Evolutionary conservation across 2,797 vertebrate species (phyloP).

Genomic region (Protosalanx chinensis): DNA sequence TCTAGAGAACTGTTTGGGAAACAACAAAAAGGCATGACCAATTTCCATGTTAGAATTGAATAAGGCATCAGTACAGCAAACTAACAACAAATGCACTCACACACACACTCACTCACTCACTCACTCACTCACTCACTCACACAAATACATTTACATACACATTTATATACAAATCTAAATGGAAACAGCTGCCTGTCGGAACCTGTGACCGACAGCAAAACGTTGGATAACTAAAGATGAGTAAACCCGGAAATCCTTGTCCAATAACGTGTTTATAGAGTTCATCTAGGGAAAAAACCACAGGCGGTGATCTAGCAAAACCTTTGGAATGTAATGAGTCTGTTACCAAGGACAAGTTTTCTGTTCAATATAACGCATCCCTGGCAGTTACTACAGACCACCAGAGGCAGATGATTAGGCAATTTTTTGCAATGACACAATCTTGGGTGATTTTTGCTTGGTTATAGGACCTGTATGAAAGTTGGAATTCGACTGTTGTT

Average conservation of each 20-base stretch:
- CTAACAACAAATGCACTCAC: no score
- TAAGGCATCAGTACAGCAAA: no score
- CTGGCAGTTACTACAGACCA: conserved; percentile 1
- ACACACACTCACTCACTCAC: no score
- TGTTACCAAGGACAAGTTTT: conserved; percentile 23
- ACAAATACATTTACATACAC: no score
- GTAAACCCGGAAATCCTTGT: conserved; percentile 54
- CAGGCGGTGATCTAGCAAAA: conserved; percentile 36
- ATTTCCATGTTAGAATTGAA: not conserved
- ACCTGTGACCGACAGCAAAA: not conserved
- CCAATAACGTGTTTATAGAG: conserved; percentile 44
- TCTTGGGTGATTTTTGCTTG: no score
- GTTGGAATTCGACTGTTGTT: no score
- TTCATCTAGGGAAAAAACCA: conserved; percentile 56
- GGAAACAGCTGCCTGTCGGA: conserved; percentile 27
- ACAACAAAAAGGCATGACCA: no score
- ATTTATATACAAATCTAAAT: conserved; percentile 2
- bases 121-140: no score
- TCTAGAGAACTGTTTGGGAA: not conserved
- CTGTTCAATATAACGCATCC: conserved; percentile 11
- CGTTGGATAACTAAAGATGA: conserved; percentile 32
- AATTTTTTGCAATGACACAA: no score
- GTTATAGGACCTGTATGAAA: no score
- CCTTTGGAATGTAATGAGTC: conserved; percentile 1
- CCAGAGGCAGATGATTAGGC: not conserved